Conservation (phyloP, 2,888 invertebrate species). For the Hyalella azteca region DNA sequence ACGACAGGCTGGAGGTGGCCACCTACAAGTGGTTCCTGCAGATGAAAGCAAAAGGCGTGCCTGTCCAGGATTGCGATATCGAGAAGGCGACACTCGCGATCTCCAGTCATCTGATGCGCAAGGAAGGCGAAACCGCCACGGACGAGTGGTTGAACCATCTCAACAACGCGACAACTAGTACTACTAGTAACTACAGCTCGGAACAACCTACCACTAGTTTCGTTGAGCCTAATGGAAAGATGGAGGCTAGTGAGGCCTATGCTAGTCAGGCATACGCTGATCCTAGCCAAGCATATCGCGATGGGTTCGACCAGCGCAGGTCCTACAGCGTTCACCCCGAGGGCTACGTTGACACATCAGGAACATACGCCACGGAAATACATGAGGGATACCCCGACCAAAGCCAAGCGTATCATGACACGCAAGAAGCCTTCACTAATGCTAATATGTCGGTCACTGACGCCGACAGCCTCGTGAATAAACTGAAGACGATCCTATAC, state of each 20-base stretch:
- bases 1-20: constrained; percentile 10
- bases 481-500: not conserved
- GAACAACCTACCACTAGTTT: not conserved
- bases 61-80: not conserved
- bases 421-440: not conserved
- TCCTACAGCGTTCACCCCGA: not conserved
- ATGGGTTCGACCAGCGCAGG: not conserved
- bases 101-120: not conserved
- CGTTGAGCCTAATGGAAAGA: too few species aligned
- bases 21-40: constrained; percentile 26
- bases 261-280: not conserved
- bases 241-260: not conserved
- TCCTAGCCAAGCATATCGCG: not conserved
- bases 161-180: not conserved
- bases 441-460: not conserved
- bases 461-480: not conserved
- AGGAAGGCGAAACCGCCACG: not conserved
- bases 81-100: constrained; percentile 2
- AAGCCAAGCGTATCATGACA: not conserved
- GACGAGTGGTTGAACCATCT: not conserved
- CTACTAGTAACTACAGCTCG: not conserved
- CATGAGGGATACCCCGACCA: constrained; percentile 6
- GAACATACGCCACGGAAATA: not conserved
- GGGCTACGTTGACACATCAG: not conserved
- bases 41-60: not conserved